A percentile compares a stretch with the other conserved stretches of the same genome.
Evolutionary conservation across 30 jellyfish, hydroid and myxozoan species (phyloP).

Genomic region (Mastigias papua): DNA sequence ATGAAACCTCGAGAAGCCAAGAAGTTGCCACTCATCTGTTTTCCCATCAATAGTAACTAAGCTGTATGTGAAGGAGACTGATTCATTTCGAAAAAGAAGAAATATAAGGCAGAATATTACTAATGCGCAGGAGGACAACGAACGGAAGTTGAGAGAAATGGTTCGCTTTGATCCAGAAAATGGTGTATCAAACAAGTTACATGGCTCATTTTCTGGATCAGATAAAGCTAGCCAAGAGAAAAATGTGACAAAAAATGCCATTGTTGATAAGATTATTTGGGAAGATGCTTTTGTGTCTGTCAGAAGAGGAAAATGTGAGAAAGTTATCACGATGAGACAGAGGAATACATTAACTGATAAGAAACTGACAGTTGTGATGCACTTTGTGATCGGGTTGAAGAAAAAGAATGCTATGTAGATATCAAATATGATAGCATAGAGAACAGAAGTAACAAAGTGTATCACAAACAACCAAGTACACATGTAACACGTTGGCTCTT

Average conservation of each 20-base stretch:
- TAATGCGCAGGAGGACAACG: constrained; percentile 59
- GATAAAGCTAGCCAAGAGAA: constrained; percentile 96
- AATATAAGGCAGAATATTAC: constrained; percentile 41
- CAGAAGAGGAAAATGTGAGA: constrained; percentile 76
- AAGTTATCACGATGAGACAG: constrained; percentile 75
- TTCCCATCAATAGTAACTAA: constrained; percentile 35
- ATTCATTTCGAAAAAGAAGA: constrained; percentile 56
- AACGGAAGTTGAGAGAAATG: constrained; percentile 80
- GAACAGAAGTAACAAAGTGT: constrained; percentile 84
- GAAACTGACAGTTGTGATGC: constrained; percentile 74
- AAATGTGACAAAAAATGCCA: constrained; percentile 69
- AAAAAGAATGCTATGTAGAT: constrained; percentile 86
- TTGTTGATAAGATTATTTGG: constrained; percentile 81
- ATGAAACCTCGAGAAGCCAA: constrained; percentile 63
- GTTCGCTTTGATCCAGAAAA: constrained; percentile 89
- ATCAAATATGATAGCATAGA: constrained; percentile 89
- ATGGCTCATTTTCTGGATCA: constrained; percentile 92
- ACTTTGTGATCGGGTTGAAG: constrained; percentile 78
- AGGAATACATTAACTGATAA: constrained; percentile 70
- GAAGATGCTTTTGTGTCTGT: constrained; percentile 78
- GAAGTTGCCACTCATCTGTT: constrained; percentile 37
- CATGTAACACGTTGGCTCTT: constrained; percentile 92
- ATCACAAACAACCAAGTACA: constrained; percentile 97
- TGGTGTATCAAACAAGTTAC: constrained; percentile 94
- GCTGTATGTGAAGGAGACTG: constrained; percentile 73